Conservation (phyloP, 2,797 vertebrate species). For the Helarctos malayanus region DNA sequence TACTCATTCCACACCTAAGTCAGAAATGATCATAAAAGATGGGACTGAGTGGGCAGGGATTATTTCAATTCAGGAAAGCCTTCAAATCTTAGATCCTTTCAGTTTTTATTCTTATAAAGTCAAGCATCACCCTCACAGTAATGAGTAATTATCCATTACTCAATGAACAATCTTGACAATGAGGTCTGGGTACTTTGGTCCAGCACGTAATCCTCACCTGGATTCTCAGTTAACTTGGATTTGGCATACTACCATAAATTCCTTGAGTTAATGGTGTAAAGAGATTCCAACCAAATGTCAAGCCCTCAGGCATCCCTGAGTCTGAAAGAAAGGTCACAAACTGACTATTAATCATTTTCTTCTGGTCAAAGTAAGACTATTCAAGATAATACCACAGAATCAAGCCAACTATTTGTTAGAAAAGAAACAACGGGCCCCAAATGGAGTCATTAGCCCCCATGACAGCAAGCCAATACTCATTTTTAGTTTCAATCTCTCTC, state of each 20-base stretch:
- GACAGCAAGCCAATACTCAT: background rate
- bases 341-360: background rate
- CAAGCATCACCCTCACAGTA: background rate
- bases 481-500: background rate
- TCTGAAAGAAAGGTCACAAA: slow-evolving; percentile 28
- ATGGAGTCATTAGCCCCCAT: background rate
- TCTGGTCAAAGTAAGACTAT: slow-evolving; percentile 4
- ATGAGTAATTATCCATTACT: background rate
- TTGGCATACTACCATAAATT: background rate
- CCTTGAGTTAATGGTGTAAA: background rate
- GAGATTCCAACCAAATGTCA: background rate
- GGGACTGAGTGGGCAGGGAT: background rate
- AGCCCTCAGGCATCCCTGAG: background rate
- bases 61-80: background rate
- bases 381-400: background rate
- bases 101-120: slow-evolving; percentile 48
- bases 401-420: background rate
- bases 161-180: background rate
- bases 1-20: background rate
- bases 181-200: background rate
- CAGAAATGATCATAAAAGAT: background rate
- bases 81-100: background rate
- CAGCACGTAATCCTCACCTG: background rate
- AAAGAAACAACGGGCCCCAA: background rate
- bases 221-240: slow-evolving; percentile 38